These are phyloP conservation scores for Drosophila koepferae DNA, from an alignment of 2,888 invertebrate species.

Conservation along the genomic window DNA sequence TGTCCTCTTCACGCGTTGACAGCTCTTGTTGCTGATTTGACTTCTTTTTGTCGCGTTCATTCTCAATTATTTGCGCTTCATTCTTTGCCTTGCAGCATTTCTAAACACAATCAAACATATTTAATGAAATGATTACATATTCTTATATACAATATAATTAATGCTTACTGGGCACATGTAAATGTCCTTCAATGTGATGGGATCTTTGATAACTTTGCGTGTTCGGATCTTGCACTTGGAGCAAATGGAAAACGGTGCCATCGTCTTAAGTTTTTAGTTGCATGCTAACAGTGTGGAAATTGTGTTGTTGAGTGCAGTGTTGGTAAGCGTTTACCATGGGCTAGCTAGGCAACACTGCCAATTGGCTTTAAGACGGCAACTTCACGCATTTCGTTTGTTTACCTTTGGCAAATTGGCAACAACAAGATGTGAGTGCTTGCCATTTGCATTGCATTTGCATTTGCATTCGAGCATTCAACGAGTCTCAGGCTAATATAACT, in stretches of 20 bases:
- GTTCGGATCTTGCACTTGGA: constrained; percentile 49
- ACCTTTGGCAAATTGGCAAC: constrained; percentile 50
- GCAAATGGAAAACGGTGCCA: constrained; percentile 61
- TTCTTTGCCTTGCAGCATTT: constrained; percentile 29
- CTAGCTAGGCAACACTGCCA: neutral
- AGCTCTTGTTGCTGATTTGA: neutral
- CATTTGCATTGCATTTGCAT: constrained; percentile 11
- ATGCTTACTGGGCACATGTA: constrained; percentile 66
- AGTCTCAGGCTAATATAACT: constrained; percentile 24
- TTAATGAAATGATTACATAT: neutral
- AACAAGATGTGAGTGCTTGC: constrained; percentile 55
- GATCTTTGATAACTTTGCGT: constrained; percentile 47
- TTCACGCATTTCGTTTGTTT: constrained; percentile 21
- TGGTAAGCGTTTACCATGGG: neutral
- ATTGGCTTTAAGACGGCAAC: neutral
- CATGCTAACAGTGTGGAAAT: neutral
- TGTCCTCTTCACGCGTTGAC: neutral
- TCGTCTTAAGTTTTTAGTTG: constrained; percentile 3
- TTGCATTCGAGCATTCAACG: constrained; percentile 47
- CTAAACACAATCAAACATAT: constrained; percentile 17
- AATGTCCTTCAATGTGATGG: constrained; percentile 36
- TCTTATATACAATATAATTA: too few species aligned
- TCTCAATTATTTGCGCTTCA: neutral
- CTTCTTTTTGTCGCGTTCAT: neutral
- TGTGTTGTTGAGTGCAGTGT: neutral